Conservation (phyloP, 2,888 invertebrate genomes). For the Amphipoea lucens region DNA sequence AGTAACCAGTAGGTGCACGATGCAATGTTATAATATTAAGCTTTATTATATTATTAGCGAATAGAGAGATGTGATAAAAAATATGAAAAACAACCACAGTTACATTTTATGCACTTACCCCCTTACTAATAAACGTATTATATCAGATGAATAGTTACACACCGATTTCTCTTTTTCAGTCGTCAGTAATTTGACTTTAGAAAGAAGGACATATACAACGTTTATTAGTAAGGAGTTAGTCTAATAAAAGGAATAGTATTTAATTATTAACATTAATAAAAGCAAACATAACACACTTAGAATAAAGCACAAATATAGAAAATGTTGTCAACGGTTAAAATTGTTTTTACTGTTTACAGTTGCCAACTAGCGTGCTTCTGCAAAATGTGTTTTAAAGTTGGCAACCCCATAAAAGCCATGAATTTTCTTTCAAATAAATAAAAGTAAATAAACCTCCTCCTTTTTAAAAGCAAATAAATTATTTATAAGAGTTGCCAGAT, state of each 20-base stretch:
- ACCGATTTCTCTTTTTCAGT: too few relatives aligned
- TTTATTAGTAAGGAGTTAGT: neutral
- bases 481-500: neutral
- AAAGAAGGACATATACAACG: too few relatives aligned
- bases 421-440: neutral
- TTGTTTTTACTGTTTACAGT: neutral
- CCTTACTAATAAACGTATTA: too few relatives aligned
- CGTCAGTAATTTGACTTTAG: too few relatives aligned
- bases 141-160: too few relatives aligned
- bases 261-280: neutral
- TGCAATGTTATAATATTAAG: constrained; percentile 28
- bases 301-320: neutral
- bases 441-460: neutral
- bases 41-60: constrained; percentile 9
- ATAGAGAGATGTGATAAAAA: neutral
- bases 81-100: neutral
- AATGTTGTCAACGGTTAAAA: constrained; percentile 2
- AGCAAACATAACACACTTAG: neutral
- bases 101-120: constrained; percentile 7
- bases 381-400: neutral
- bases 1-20: neutral
- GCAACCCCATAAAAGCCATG: neutral
- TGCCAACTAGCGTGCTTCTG: neutral
- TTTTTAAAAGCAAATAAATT: constrained; percentile 5
- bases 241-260: neutral